phyloP scores from a whole-genome alignment of 2,888 invertebrate species.

The Meteorus cinctellus region DNA sequence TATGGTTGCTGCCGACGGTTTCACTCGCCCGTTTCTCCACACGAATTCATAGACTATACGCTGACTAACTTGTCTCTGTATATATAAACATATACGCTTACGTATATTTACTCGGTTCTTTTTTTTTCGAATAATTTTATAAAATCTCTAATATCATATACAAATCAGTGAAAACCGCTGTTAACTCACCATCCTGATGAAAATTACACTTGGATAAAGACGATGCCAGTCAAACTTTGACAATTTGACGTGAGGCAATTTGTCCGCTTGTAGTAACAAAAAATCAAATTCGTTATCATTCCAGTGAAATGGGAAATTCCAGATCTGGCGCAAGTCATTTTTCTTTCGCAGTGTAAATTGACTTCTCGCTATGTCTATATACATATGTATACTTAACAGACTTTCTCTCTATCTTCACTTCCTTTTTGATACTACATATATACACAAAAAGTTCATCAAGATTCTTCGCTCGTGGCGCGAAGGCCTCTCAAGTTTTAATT shows the following conservation, averaged over 20 bases:
- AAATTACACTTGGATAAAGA: too few relatives aligned
- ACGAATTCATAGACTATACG: slow-evolving; percentile 25
- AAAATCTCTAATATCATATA: background rate
- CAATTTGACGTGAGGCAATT: too few relatives aligned
- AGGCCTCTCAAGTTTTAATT: slow-evolving; percentile 43
- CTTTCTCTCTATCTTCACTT: slow-evolving; percentile 5
- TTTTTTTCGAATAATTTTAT: background rate
- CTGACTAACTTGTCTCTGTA: background rate
- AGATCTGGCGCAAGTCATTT: too few relatives aligned
- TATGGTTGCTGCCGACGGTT: slow-evolving; percentile 49
- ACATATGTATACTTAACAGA: background rate
- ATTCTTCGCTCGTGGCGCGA: slow-evolving; percentile 35
- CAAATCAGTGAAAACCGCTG: background rate
- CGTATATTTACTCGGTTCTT: background rate
- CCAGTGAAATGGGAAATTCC: too few relatives aligned
- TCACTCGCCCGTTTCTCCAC: slow-evolving; percentile 5
- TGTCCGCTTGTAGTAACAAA: too few relatives aligned
- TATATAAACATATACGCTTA: background rate
- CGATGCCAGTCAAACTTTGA: too few relatives aligned
- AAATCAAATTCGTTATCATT: too few relatives aligned
- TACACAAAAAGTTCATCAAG: slow-evolving; percentile 38
- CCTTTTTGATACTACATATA: slow-evolving; percentile 10
- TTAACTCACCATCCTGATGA: background rate
- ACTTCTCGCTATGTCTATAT: background rate
- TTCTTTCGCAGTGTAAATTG: background rate